These are phyloP conservation scores for Eurosta solidaginis DNA, from an alignment of 1,140 invertebrate genomes.

Conservation along the genomic window DNA sequence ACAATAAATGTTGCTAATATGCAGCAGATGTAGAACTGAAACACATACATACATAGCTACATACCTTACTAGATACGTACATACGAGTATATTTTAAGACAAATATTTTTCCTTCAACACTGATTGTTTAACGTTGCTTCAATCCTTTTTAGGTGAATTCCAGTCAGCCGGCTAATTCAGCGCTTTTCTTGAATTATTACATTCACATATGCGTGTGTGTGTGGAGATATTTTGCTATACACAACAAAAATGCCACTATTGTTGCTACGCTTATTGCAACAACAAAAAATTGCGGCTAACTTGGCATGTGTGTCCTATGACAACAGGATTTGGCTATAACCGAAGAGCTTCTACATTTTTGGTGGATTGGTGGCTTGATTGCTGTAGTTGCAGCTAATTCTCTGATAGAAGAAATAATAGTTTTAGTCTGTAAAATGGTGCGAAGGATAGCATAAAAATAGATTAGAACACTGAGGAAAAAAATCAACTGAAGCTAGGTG, in stretches of 20 bases:
- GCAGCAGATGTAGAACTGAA: not conserved
- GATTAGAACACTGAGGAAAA: not conserved
- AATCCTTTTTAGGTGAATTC: not conserved
- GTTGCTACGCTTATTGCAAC: not conserved
- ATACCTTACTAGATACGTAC: not conserved
- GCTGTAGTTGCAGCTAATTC: not conserved
- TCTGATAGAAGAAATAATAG: not conserved
- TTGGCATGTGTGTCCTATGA: not conserved
- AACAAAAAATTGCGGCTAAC: too few species aligned
- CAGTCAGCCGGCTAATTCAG: slow-evolving; percentile 12
- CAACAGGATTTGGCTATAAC: not conserved
- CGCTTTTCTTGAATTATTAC: slow-evolving; percentile 21
- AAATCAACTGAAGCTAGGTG: too few species aligned
- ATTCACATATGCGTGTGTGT: not conserved
- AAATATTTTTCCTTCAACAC: not conserved
- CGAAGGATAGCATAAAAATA: not conserved
- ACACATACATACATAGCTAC: not conserved
- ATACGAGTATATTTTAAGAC: not conserved
- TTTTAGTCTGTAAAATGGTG: too few species aligned
- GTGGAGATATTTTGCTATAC: not conserved
- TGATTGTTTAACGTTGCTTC: not conserved
- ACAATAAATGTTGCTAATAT: not conserved
- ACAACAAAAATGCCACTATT: not conserved
- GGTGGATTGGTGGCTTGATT: not conserved
- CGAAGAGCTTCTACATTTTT: not conserved